Evolutionary conservation across 2,113 vertebrate genomes (phyloP), one percentile per base, ranked within the genome.

Genomic region (Oriolus oriolus): DNA sequence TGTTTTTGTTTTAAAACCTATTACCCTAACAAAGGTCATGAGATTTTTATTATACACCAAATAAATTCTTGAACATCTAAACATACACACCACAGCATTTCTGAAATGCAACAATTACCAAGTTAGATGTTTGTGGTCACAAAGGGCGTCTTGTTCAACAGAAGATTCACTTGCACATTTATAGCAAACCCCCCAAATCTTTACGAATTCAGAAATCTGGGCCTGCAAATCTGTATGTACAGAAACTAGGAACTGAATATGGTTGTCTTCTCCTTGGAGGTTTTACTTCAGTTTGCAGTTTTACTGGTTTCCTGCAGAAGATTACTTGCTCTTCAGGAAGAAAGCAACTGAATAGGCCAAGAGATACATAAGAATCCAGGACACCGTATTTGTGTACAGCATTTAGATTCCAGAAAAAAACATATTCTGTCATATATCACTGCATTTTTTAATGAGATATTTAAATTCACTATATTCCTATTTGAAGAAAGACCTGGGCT

Each of bases 211-310:
- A 68, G 45, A 86, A 81, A 64, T 59, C 31, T 27, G 65, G 52
- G 37, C n/a, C 12, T 64, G 28, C 5, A 75, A 39, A 83, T 33
- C 24, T 64, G 15, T 21, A 71, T 7, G 37, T 18, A 71, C 7
- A 90, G n/a, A 73, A 93, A 90, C 41, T 26, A 76, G 88, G 75
- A 88, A 76, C 39, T 60, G 56, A 35, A 41, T 28, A 56, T 4
- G n/a, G 24, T 60, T 73, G 8, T 73, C 35, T 41, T 69, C 59
- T 71, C 57, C 57, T 35, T 22, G 28, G n/a, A 61, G 20, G 70
- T 65, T 94, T 88, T 88, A 90, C 76, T 93, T 76, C 68, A 56
- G 41, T 85, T 76, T 78, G 65, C 54, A 94, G 24, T n/a, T 94
- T 74, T 66, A 87, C 13, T 20, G 35, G 35, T 53, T 89, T 85